Percentiles rank a stretch among this genome's conserved stretches.
Evolutionary conservation across 64 coral and sea anemone species (phyloP).

Genomic region (Orbicella faveolata): DNA sequence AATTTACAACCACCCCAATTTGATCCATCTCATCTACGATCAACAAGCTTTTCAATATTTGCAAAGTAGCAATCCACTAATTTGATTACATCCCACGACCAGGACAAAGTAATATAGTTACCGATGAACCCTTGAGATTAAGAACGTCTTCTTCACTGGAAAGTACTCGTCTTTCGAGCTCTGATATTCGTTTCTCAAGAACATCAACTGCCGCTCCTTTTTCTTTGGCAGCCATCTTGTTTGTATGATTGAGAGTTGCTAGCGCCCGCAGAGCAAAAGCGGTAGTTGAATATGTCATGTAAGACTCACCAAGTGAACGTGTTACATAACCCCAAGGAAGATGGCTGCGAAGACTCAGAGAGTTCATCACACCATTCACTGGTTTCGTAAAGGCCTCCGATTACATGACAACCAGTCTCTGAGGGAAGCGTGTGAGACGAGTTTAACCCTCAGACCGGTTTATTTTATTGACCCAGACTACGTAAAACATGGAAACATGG

Average conservation of each 20-base stretch:
- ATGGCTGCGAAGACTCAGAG: conserved; percentile 49
- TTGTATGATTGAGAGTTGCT: neutral
- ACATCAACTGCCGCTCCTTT: conserved; percentile 50
- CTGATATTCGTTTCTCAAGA: conserved; percentile 76
- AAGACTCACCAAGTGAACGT: neutral
- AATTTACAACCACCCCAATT: too few species aligned
- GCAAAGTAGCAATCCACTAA: neutral
- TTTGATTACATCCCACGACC: neutral
- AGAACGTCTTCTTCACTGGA: conserved; percentile 71
- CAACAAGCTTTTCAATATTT: too few species aligned
- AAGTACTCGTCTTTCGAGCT: conserved; percentile 68
- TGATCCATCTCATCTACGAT: too few species aligned
- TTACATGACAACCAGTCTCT: conserved; percentile 58
- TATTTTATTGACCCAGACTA: conserved; percentile 57
- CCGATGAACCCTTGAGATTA: conserved; percentile 74
- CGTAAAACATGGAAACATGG: conserved; percentile 58
- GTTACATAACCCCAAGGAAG: conserved; percentile 32
- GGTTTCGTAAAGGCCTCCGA: conserved; percentile 69
- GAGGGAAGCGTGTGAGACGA: conserved; percentile 59
- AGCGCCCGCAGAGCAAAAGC: neutral
- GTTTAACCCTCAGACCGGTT: conserved; percentile 52
- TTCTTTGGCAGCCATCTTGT: conserved; percentile 63
- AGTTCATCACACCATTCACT: conserved; percentile 56
- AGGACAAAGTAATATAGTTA: conserved; percentile 19
- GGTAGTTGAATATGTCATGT: neutral